Percentiles rank a stretch among this genome's conserved stretches.
phyloP scores from a whole-genome alignment of 2,113 vertebrate genomes.

The Rhineura floridana region DNA sequence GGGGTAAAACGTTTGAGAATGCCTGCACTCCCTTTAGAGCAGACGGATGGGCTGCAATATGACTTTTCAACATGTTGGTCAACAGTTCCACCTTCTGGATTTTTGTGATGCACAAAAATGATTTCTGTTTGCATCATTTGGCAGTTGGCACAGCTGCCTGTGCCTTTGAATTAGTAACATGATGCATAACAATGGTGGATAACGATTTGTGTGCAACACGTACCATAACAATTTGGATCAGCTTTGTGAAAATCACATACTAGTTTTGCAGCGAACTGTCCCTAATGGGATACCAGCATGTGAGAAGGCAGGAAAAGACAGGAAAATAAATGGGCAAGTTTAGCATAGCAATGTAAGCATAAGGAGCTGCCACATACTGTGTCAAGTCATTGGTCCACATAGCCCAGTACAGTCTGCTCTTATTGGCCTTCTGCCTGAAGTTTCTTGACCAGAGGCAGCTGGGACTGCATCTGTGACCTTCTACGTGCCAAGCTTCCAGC shows the following conservation, averaged over 20 bases:
- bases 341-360: neutral
- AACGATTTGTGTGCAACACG: neutral
- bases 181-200: neutral
- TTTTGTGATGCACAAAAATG: neutral
- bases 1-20: neutral
- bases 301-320: neutral
- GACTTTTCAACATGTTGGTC: neutral
- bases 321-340: neutral
- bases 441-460: neutral
- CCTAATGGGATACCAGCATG: neutral
- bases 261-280: neutral
- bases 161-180: neutral
- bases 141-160: neutral
- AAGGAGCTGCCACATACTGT: neutral
- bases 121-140: neutral
- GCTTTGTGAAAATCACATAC: neutral
- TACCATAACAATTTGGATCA: neutral
- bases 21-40: neutral
- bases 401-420: neutral
- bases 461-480: neutral
- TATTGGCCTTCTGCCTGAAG: neutral
- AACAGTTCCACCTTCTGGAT: slow-evolving; percentile 18
- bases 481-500: neutral
- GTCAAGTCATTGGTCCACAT: neutral
- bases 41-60: neutral